Percentiles rank a stretch among this genome's conserved stretches.
Evolutionary conservation across 2,113 vertebrate genomes (phyloP).

Genomic region (Pseudorasbora parva): DNA sequence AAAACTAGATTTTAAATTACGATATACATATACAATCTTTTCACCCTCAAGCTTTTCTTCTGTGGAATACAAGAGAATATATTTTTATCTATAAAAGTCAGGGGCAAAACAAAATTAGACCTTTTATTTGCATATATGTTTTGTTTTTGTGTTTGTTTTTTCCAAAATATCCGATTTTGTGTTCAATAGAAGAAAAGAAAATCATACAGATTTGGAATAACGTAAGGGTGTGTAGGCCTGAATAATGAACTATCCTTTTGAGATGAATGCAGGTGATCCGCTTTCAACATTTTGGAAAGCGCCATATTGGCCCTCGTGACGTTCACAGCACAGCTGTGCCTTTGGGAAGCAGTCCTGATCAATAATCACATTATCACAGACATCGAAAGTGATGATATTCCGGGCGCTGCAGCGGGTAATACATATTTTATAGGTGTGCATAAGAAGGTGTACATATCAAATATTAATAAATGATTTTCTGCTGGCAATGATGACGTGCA

Average conservation of each 20-base stretch:
- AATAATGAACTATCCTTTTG: neutral
- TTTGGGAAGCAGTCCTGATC: conserved; percentile 20
- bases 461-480: conserved; percentile 43
- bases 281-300: conserved; percentile 12
- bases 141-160: too few relatives aligned
- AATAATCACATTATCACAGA: conserved; percentile 40
- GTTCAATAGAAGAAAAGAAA: too few relatives aligned
- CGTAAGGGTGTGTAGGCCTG: neutral
- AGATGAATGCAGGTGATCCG: neutral
- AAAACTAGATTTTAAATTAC: neutral
- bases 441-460: conserved; percentile 40
- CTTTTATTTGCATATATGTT: neutral
- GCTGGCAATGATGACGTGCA: conserved; percentile 32
- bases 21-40: too few relatives aligned
- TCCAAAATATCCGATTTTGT: too few relatives aligned
- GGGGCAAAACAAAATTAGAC: neutral
- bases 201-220: neutral
- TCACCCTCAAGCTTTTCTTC: neutral
- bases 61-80: too few relatives aligned
- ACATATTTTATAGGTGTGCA: conserved; percentile 38
- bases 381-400: conserved; percentile 37
- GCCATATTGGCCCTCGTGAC: neutral
- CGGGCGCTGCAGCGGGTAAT: neutral
- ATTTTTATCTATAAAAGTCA: neutral
- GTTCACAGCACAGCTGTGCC: conserved; percentile 7